phyloP scores from a whole-genome alignment of 2,888 invertebrate species.

The Nomada flava region DNA sequence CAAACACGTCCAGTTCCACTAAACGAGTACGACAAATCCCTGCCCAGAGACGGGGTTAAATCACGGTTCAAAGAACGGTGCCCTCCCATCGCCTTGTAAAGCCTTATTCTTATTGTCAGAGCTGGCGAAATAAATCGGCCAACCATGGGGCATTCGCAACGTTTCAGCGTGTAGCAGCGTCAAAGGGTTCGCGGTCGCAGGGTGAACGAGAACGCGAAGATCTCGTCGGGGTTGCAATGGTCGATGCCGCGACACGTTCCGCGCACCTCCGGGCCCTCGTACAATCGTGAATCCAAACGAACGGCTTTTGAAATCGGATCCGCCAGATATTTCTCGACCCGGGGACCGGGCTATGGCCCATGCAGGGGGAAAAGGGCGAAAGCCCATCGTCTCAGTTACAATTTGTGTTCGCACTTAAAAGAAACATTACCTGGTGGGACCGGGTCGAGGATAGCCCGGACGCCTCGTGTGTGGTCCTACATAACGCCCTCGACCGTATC shows the following conservation, averaged over 20 bases:
- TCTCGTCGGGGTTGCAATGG: conserved; percentile 50
- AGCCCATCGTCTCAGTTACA: conserved; percentile 83
- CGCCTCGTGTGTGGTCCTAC: conserved; percentile 81
- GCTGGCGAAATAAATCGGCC: conserved; percentile 46
- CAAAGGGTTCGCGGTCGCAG: conserved; percentile 45
- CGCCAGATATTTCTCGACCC: conserved; percentile 77
- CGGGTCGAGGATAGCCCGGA: conserved; percentile 74
- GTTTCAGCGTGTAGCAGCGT: conserved; percentile 33
- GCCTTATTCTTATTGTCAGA: conserved; percentile 9
- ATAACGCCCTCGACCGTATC: conserved; percentile 78
- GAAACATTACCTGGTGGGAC: conserved; percentile 82
- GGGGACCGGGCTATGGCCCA: conserved; percentile 62
- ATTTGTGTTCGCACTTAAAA: conserved; percentile 84
- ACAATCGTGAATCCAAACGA: conserved; percentile 75
- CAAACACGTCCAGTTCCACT: no score
- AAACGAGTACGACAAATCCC: not conserved
- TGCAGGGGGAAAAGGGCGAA: conserved; percentile 57
- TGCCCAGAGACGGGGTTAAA: not conserved
- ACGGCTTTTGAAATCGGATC: conserved; percentile 83
- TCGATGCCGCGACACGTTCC: conserved; percentile 60
- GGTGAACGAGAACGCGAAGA: conserved; percentile 53
- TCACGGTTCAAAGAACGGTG: not conserved
- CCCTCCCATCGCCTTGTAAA: conserved; percentile 19
- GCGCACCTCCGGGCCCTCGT: conserved; percentile 52
- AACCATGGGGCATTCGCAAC: not conserved